These are phyloP conservation scores for Corythornis madagascariensis DNA, from an alignment of 2,113 vertebrate species.

Conservation along the genomic window DNA sequence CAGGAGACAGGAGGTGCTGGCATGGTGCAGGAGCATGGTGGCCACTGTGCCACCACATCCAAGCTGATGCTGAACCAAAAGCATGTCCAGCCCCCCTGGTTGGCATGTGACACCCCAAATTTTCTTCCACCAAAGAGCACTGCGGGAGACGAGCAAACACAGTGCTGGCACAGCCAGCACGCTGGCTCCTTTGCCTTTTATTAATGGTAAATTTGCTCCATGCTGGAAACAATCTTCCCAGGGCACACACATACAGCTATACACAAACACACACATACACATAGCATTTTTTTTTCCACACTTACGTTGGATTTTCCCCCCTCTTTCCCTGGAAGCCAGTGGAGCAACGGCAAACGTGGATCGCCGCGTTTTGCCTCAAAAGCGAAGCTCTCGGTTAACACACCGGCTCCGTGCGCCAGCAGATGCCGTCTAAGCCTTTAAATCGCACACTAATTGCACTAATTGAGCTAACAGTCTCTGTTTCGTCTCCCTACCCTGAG, in stretches of 20 bases:
- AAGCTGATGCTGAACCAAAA: background rate
- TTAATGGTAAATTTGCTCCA: background rate
- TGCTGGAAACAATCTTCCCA: background rate
- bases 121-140: background rate
- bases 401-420: constrained; percentile 64
- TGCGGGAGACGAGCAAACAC: background rate
- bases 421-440: constrained; percentile 83
- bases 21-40: background rate
- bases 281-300: background rate
- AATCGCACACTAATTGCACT: constrained; percentile 81
- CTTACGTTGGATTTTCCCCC: background rate
- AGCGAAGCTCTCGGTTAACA: constrained; percentile 40
- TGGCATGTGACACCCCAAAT: accelerated
- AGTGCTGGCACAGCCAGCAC: background rate
- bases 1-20: background rate
- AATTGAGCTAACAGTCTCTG: constrained; percentile 83
- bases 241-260: accelerated
- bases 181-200: background rate
- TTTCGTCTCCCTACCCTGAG: constrained; percentile 77
- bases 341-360: constrained; percentile 33
- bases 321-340: background rate
- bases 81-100: accelerated
- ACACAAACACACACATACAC: background rate
- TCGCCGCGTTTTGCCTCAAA: background rate
- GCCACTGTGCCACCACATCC: background rate